Evolutionary conservation across 2,888 invertebrate genomes (phyloP), one percentile per base, ranked within the genome.

Genomic region (Gnatocerus cornutus): DNA sequence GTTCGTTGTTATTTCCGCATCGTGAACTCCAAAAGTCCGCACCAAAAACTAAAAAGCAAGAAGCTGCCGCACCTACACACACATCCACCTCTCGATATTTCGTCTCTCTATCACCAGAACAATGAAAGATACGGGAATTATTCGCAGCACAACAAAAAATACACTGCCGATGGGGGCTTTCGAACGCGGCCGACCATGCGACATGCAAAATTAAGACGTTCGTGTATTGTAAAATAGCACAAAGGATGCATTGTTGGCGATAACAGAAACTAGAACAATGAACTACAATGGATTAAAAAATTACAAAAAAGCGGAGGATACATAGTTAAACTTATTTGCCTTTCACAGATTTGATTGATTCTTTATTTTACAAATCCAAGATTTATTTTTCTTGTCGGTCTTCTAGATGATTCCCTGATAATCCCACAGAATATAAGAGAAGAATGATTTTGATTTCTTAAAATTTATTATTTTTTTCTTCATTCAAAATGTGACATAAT

Each of bases 11-110:
- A 78, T 64, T 79, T 78, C 77, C 80, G 76, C 79, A 71, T 46
- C 72, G 69, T 77, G 78, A 73, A 78, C 78, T 77, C 76, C 67
- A 76, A 80, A 80, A 79, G 79, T 78, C 77, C 77, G 76, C 76
- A 76, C 74, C 74, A 76, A 75, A 74, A 76, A 74, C 74, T 76
- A 74, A 78, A 77, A 78, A 78, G 78, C 78, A 76, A 78, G 77
- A 78, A 78, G 78, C 74, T 78, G 75, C 71, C 73, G 65, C 74
- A 74, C 73, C 71, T 73, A 71, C 73, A 67, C 71, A 66, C 71
- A 68, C 59, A 65, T 43, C 58, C 30, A 29, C 62, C 55, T 30
- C 52, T 52, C 68, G 68, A 67, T 67, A 52, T 59, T 52, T 53
- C 61, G 53, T 21, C 43, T 55, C 62, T 74, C 68, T 68, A 69